Base-by-base conservation (phyloP, 1,140 invertebrate genomes). In the Atta texana region DNA sequence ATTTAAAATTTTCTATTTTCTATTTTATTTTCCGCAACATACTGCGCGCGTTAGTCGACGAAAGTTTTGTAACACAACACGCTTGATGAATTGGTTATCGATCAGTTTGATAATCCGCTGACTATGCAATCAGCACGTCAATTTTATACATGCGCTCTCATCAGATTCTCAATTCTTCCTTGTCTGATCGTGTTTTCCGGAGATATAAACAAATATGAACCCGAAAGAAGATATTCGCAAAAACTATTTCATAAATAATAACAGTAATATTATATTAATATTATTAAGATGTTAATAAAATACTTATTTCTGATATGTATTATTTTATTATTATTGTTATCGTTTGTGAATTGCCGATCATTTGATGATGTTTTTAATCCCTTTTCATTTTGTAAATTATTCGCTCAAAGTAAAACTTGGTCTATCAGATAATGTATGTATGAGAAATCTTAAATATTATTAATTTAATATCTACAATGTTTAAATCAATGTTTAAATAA, bases 71-170 rank as follows among this genome's bases (percentile, higher is more conserved):
- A 44, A 69, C 63, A 44, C 49, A 34, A 24, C 21, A 59, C 53
- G 7, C 80, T 84, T 44, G 63, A 75, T 84, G 55, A 84, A 84
- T 75, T 84, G 80, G 69, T 75, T 84, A 84, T 84, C 69, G 69
- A 75, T 84, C 57, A 72, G 72, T 75, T 84, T 75, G 57, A 84
- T 75, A 84, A 74, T 61, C 55, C 39, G 24, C 28, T 75, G 34
- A 31, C 68, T 82, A 34, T 81, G 69, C 80, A 84, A 84, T 84
- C 69, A 84, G 80, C 80, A 63, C 69, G 34, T 55, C 69, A 84
- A 84, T 84, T 74, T 75, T 55, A 39, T 75, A 55, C 24, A 6
- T n/a, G 34, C 59, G 49, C 55, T 81, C 51, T 84, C 69, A 39
- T 82, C 61, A 82, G 44, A 80, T 24, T 59, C 34, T 61, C 51